Evolutionary conservation across 2,797 vertebrate genomes (phyloP), one percentile per base, ranked within the genome.

Genomic region (Urophycis tenuis): DNA sequence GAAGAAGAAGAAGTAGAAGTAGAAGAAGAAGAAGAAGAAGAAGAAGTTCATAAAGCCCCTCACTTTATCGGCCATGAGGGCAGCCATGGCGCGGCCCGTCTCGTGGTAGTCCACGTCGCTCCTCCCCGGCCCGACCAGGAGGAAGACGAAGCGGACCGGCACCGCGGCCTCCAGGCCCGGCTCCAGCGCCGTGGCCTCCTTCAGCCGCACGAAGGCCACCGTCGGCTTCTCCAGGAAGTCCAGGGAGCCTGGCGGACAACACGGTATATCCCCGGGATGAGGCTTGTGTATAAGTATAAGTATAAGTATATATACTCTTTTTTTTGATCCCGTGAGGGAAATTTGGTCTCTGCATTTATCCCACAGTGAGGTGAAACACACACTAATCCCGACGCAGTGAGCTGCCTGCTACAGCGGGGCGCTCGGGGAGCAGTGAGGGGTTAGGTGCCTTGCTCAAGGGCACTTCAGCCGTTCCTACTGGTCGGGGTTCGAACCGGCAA

Each of bases 11-110:
- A 4, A n/a, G 35, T 72, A 71, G 29, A 30, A 19, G 4, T 10
- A 72, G 25, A 17, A 33, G 2, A 17, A 33, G 25, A 34, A 32
- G 2, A 8, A 34, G 10, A 36, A 34, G 32, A 4, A n/a, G 35
- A 71, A 17, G 71, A 15, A 35, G 71, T 34, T 79, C 8, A 32
- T 6, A n/a, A 3, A 0, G 3, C 64, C 17, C 84, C 93, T 85
- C 83, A 98, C 97, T 89, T 89, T 93, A 85, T 99, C 96, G 0
- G 95, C 94, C 94, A 99, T 94, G 79, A 99, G 92, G 29, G 95
- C 94, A 70, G 93, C 94, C 41, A 95, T 86, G 0, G 95, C 93
- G 0, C 94, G 93, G 64, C 97, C 96, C 0, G 94, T 94, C 90
- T 98, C 96, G 0, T 91, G 93, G 86, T 95, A 97, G 89, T 94